Percentiles rank a stretch among this genome's conserved stretches.
Conservation (phyloP, 1,140 invertebrate genomes). For the Fopius arisanus region DNA sequence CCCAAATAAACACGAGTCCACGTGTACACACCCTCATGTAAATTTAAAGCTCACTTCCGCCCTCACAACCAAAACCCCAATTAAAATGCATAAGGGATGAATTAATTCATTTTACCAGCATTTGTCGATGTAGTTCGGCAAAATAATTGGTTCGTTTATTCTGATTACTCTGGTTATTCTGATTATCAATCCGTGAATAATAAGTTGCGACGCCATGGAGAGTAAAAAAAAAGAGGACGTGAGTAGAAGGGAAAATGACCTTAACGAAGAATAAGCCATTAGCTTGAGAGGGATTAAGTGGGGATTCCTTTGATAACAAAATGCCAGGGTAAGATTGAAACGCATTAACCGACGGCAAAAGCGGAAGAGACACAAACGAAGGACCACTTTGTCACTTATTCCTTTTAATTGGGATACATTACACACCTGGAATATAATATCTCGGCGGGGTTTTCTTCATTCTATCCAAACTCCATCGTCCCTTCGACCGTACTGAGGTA, state of each 20-base stretch:
- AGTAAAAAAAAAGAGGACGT: not conserved
- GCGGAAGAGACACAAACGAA: conserved; percentile 1
- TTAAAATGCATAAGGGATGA: conserved; percentile 38
- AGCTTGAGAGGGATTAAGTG: not conserved
- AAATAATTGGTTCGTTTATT: conserved; percentile 39
- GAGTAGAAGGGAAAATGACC: not conserved
- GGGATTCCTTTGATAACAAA: not conserved
- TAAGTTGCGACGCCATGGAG: conserved; percentile 16
- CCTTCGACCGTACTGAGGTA: not conserved
- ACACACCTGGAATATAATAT: conserved; percentile 34
- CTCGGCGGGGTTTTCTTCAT: conserved; percentile 1
- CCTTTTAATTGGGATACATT: conserved; percentile 45
- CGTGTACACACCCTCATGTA: not conserved
- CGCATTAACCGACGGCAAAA: not conserved
- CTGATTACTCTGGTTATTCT: conserved; percentile 34
- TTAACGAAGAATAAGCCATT: not conserved
- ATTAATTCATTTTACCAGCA: conserved; percentile 35
- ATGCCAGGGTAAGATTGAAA: conserved; percentile 1
- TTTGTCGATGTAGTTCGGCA: conserved; percentile 40
- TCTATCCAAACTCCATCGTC: not conserved
- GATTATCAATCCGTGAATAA: conserved; percentile 40
- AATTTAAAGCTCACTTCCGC: not conserved
- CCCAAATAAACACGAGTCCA: conserved; percentile 1
- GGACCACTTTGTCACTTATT: conserved; percentile 38
- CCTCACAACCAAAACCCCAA: conserved; percentile 26